Evolutionary conservation across 2,888 invertebrate species (phyloP).

Genomic region (Amphipyra berbera): DNA sequence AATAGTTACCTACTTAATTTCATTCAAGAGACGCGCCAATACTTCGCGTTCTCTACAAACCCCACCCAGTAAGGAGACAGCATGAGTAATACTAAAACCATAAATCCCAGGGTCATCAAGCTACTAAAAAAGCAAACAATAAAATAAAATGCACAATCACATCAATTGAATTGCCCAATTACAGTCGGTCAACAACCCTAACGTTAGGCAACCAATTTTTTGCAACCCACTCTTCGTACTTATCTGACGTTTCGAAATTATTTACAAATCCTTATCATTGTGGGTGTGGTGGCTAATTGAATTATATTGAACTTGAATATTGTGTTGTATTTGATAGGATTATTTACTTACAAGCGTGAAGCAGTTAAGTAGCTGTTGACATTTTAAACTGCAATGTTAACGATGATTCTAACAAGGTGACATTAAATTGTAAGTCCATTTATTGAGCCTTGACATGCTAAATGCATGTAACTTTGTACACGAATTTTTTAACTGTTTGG

Average conservation of each 20-base stretch:
- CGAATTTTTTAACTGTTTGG: no score
- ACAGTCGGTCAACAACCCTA: constrained; percentile 47
- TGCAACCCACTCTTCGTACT: constrained; percentile 43
- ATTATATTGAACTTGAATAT: constrained; percentile 18
- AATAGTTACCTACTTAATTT: no score
- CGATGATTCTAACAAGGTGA: no score
- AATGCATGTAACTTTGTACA: no score
- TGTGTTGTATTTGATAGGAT: constrained; percentile 4
- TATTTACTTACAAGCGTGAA: constrained; percentile 22
- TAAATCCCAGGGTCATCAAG: constrained; percentile 40
- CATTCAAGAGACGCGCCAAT: background rate
- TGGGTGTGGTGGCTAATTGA: constrained; percentile 39
- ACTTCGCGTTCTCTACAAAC: background rate
- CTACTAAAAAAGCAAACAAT: constrained; percentile 43
- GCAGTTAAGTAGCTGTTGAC: constrained; percentile 22
- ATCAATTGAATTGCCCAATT: constrained; percentile 57
- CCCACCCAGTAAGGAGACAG: constrained; percentile 2
- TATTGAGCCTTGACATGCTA: no score
- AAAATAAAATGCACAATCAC: constrained; percentile 44
- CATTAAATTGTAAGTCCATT: no score
- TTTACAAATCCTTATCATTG: constrained; percentile 42
- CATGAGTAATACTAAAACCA: constrained; percentile 12
- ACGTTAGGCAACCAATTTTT: constrained; percentile 47
- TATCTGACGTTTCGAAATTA: constrained; percentile 46
- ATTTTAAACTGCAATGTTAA: constrained; percentile 3